A percentile compares a stretch with the other conserved stretches of the same genome.
phyloP scores from a whole-genome alignment of 2,113 vertebrate species.

The Stegastes partitus region DNA sequence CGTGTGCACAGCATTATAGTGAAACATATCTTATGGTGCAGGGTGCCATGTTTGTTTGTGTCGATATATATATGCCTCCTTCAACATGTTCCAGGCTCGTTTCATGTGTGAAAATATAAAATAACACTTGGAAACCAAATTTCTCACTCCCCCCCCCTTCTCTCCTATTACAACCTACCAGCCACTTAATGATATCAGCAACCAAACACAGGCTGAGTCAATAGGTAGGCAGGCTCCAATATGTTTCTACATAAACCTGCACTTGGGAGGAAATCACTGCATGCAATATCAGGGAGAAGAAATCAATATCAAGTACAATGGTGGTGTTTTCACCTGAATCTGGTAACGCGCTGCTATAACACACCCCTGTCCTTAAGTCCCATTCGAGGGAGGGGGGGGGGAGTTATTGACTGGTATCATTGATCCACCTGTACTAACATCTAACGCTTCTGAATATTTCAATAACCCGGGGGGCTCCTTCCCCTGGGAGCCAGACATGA shows the following conservation, averaged over 20 bases:
- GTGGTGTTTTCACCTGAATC: constrained; percentile 49
- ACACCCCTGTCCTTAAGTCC: constrained; percentile 54
- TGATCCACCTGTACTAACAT: constrained; percentile 76
- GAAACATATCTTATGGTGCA: background rate
- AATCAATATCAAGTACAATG: constrained; percentile 52
- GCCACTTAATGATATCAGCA: constrained; percentile 30
- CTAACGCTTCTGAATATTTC: constrained; percentile 69
- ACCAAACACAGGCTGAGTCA: constrained; percentile 19
- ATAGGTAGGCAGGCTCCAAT: background rate
- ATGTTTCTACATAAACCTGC: constrained; percentile 21
- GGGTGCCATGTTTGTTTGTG: constrained; percentile 17
- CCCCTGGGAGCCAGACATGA: constrained; percentile 73
- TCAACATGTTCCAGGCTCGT: background rate
- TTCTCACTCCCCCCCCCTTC: constrained; percentile 1
- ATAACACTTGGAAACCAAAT: constrained; percentile 7
- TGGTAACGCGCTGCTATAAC: constrained; percentile 12
- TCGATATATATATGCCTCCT: constrained; percentile 23
- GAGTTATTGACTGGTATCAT: constrained; percentile 69
- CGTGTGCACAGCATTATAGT: too few relatives aligned
- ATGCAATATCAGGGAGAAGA: constrained; percentile 23
- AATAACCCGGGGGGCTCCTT: constrained; percentile 59
- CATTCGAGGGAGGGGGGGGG: constrained; percentile 35
- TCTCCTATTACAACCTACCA: background rate
- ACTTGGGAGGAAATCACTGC: constrained; percentile 40
- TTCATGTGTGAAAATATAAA: constrained; percentile 31